Base-by-base conservation (phyloP, 2,797 vertebrate species). In the Karalla daura region DNA sequence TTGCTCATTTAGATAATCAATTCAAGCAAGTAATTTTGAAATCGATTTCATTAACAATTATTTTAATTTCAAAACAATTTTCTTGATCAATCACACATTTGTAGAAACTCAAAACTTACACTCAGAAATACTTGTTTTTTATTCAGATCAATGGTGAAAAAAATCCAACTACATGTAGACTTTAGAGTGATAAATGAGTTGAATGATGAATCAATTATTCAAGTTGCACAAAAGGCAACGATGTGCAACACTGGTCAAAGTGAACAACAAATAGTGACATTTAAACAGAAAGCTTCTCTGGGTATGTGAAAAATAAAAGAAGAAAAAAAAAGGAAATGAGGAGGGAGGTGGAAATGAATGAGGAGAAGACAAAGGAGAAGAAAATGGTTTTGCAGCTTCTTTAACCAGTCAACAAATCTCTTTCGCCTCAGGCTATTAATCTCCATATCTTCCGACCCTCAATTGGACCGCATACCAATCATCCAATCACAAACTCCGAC, bases 161-260 rank as follows among this genome's bases (percentile, higher is more conserved):
- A 58, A 51, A 9, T 1, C 11, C n/a, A 40, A 41, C 3, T n/a
- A 45, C 7, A 24, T 20, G 36, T 36, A n/a, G n/a, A 35, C 46
- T 15, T 52, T 12, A 35, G 14, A 21, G 5, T 6, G 12, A 45
- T 11, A 27, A 44, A 51, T 12, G 1, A 28, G 5, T 43, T 33
- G 11, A 54, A 49, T 2, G 2, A 47, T 27, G 3, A 14, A 55
- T 39, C 6, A 63, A 32, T 46, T 21, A 41, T 30, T 24, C 32
- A 32, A 64, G 32, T 12, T 21, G 5, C 17, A 59, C 39, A 61
- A 43, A 46, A 70, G 17, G 2, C 33, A 44, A 33, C 14, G 47
- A 45, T 67, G 24, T 63, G 32, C 17, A 51, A 11, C n/a, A 60
- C 36, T 52, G 20, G 35, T 14, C 30, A 18, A 61, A 59, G 70